These are phyloP conservation scores for Lagorchestes hirsutus DNA, from an alignment of 2,797 vertebrate genomes.

Conservation along the genomic window DNA sequence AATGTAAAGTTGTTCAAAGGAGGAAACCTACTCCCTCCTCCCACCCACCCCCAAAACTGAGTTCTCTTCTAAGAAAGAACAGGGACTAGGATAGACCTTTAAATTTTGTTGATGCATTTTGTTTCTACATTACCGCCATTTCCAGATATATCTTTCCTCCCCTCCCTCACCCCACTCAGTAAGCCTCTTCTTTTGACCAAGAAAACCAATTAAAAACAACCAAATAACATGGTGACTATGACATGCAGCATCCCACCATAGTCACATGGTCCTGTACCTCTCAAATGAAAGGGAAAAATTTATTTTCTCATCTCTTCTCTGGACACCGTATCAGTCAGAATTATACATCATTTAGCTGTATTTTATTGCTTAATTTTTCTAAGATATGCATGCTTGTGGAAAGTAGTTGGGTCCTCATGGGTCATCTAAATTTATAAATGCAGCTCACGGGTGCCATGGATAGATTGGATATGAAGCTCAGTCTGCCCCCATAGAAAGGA, in stretches of 20 bases:
- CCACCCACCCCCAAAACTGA: constrained; percentile 16
- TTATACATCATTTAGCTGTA: background rate
- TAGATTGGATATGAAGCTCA: background rate
- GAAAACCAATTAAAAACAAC: background rate
- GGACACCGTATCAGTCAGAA: background rate
- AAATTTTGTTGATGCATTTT: background rate
- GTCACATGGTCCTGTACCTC: background rate
- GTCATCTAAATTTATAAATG: background rate
- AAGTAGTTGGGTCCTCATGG: background rate
- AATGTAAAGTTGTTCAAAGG: constrained; percentile 66
- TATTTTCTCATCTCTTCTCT: background rate
- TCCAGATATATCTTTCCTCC: background rate
- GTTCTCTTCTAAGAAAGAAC: constrained; percentile 62
- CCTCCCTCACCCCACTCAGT: background rate
- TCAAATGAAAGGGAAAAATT: background rate
- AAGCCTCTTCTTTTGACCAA: background rate
- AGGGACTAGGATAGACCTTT: background rate
- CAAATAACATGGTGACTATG: background rate
- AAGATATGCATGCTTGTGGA: background rate
- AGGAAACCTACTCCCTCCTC: background rate
- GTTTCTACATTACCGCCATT: background rate
- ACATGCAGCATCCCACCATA: background rate
- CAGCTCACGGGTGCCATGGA: background rate
- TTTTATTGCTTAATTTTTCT: background rate
- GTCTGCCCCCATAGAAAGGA: background rate